Conservation (phyloP, 1,140 invertebrate genomes). For the Drosophila tsacasi region DNA sequence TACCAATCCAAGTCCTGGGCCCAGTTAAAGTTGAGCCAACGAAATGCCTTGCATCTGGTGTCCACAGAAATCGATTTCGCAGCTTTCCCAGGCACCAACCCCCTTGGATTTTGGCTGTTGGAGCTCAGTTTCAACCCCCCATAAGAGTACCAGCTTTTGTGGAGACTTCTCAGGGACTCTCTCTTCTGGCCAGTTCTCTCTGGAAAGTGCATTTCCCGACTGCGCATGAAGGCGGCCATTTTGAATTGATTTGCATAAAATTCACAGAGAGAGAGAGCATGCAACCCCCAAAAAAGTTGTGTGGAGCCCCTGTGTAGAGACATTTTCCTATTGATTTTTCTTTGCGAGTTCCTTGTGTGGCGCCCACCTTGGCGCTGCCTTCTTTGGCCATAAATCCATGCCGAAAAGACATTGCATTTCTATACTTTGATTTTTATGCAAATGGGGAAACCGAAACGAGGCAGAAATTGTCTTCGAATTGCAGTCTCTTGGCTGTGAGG, state of each 20-base stretch:
- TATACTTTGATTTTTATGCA: conserved; percentile 79
- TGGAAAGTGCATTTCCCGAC: conserved; percentile 33
- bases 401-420: conserved; percentile 61
- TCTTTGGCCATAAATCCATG: conserved; percentile 72
- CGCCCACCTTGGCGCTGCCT: conserved; percentile 41
- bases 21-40: conserved; percentile 56
- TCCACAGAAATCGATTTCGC: conserved; percentile 71
- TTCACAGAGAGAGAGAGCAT: conserved; percentile 18
- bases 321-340: conserved; percentile 73
- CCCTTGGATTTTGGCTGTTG: conserved; percentile 1
- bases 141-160: conserved; percentile 25
- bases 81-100: conserved; percentile 38
- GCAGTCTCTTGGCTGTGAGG: conserved; percentile 27
- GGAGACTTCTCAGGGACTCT: conserved; percentile 51
- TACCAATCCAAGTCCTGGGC: conserved; percentile 47
- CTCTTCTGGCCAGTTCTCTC: conserved; percentile 23
- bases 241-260: conserved; percentile 69
- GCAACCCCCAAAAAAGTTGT: conserved; percentile 34
- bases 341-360: conserved; percentile 5
- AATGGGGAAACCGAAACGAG: conserved; percentile 62
- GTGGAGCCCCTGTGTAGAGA: conserved; percentile 59
- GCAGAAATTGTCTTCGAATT: conserved; percentile 64
- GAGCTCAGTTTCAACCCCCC: conserved; percentile 58
- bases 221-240: conserved; percentile 76
- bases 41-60: conserved; percentile 79